Evolutionary conservation across 1,140 invertebrate species (phyloP), one percentile per base, ranked within the genome.

Genomic region (Zaprionus taronus): DNA sequence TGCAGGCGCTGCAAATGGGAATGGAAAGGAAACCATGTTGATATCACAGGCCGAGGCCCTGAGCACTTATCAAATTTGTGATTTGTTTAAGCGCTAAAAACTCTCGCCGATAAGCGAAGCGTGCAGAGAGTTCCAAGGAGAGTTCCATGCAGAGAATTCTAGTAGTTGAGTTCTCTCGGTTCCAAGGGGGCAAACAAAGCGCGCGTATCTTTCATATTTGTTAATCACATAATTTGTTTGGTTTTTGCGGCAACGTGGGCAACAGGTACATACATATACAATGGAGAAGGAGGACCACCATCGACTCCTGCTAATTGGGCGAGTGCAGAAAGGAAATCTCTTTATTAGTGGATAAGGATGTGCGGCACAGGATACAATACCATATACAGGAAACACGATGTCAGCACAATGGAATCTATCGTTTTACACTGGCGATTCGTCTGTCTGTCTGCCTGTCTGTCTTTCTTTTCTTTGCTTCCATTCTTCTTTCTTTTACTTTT

Each of bases 221-320:
- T 79, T 89, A 89, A 84, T 89, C 84, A 69, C 81, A 79, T 84
- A 84, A 90, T 90, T 89, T 83, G 82, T 80, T 81, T 85, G 78
- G 67, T 78, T 83, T 72, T 74, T 69, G 61, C 70, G 65, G 77
- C 55, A 28, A 64, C 17, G 20, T 28, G 41, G 14, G 28, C 31
- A 36, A 79, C 72, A 66, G 80, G 80, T 31, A 31, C 28, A 31
- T 31, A 31, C 28, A 31, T 31, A 31, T 76, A 80, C 61, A 47
- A 14, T 34, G 24, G 9, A 34, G 24, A 26, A 26, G 26, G 7
- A 4, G 51, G 72, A 73, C 77, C 73, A 83, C 83, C 82, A 75
- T 51, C 51, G 47, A 51, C 47, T 51, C 57, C 81, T 78, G 83
- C 81, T 87, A 89, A 89, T 87, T 87, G 84, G 74, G 68, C 63